These are phyloP conservation scores for Perdita meconis DNA, from an alignment of 2,888 invertebrate genomes.

Conservation along the genomic window DNA sequence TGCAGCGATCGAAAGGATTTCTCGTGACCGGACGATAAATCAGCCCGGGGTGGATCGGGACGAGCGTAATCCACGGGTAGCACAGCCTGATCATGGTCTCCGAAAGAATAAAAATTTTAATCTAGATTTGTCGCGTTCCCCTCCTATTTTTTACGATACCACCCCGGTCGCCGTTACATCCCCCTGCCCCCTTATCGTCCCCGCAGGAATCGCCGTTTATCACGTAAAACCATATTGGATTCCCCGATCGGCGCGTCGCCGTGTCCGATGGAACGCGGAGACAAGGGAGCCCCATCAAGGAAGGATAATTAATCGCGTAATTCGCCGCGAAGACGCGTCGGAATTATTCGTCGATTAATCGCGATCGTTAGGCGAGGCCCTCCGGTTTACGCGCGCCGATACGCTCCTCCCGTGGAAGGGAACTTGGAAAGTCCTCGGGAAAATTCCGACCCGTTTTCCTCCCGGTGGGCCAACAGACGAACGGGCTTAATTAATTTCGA, in stretches of 20 bases:
- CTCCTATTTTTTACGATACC: slow-evolving; percentile 19
- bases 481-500: slow-evolving; percentile 51
- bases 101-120: slow-evolving; percentile 36
- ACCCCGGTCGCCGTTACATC: slow-evolving; percentile 5
- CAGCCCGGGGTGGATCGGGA: slow-evolving; percentile 5
- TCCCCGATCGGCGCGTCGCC: slow-evolving; percentile 44
- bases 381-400: slow-evolving; percentile 48
- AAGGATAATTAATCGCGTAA: slow-evolving; percentile 55
- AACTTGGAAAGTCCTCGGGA: slow-evolving; percentile 54
- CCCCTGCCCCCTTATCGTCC: slow-evolving; percentile 59
- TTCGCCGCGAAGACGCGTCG: slow-evolving; percentile 48
- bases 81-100: slow-evolving; percentile 14
- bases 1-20: not conserved
- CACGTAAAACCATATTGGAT: slow-evolving; percentile 61
- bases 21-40: slow-evolving; percentile 12
- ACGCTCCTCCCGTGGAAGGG: slow-evolving; percentile 30
- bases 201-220: slow-evolving; percentile 65
- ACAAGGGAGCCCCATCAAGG: slow-evolving; percentile 24
- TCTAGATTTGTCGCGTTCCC: slow-evolving; percentile 50
- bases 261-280: slow-evolving; percentile 35
- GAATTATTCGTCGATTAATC: slow-evolving; percentile 63
- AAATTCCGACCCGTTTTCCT: slow-evolving; percentile 51
- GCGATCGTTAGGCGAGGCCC: slow-evolving; percentile 48
- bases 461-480: slow-evolving; percentile 24
- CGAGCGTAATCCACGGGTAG: slow-evolving; percentile 32